Evolutionary conservation across 2,888 invertebrate genomes (phyloP).

Genomic region (Hypolimnas misippus): DNA sequence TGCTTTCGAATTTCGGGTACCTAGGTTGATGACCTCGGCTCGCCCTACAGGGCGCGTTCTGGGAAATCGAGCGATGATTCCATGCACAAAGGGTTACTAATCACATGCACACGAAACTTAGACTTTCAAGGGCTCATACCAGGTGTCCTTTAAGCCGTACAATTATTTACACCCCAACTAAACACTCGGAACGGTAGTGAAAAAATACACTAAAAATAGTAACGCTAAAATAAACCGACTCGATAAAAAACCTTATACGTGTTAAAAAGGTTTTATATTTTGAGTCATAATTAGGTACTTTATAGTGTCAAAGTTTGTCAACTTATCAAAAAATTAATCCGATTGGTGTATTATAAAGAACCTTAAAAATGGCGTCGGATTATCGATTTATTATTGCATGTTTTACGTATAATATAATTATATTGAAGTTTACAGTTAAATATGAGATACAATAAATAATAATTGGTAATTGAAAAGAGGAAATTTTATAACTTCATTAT

Average conservation of each 20-base stretch:
- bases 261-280: neutral
- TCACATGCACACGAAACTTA: conserved; percentile 40
- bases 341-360: conserved; percentile 17
- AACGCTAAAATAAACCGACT: neutral
- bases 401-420: conserved; percentile 17
- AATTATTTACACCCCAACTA: conserved; percentile 33
- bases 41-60: conserved; percentile 48
- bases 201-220: conserved; percentile 7
- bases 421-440: conserved; percentile 24
- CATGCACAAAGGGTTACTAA: conserved; percentile 47
- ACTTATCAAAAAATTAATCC: conserved; percentile 8
- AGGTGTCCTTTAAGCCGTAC: conserved; percentile 38
- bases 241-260: neutral
- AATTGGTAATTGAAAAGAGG: conserved; percentile 17
- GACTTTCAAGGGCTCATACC: conserved; percentile 42
- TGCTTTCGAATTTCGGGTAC: conserved; percentile 82
- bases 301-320: neutral
- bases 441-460: conserved; percentile 27
- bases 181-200: conserved; percentile 6
- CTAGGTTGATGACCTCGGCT: conserved; percentile 80
- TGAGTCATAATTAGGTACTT: neutral
- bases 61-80: conserved; percentile 44
- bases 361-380: conserved; percentile 19
- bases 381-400: conserved; percentile 18
- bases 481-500: conserved; percentile 32